These are phyloP conservation scores for Bathynomus jamesi DNA, from an alignment of 1,140 invertebrate species.

Conservation along the genomic window DNA sequence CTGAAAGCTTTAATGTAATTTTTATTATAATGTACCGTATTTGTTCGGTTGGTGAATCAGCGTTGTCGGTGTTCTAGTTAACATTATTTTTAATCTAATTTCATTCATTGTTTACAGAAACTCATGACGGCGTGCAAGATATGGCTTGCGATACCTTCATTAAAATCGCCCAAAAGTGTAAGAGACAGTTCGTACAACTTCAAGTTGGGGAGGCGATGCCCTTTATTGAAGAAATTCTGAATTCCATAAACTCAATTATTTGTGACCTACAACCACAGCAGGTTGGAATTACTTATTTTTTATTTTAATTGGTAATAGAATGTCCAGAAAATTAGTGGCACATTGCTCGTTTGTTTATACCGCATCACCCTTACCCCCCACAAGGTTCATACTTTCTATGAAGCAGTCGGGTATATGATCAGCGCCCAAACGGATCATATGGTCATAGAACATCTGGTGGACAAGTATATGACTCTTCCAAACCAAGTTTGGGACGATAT, in stretches of 20 bases:
- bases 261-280: conserved; percentile 97
- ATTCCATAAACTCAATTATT: conserved; percentile 92
- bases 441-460: conserved; percentile 86
- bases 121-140: conserved; percentile 97
- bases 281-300: conserved; percentile 45
- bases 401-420: conserved; percentile 99
- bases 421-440: conserved; percentile 83
- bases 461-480: conserved; percentile 94
- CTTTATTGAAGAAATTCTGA: conserved; percentile 98
- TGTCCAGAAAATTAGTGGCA: too few relatives aligned
- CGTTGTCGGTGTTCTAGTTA: too few relatives aligned
- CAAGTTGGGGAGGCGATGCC: conserved; percentile 94
- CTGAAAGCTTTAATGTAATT: neutral
- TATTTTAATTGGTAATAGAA: neutral
- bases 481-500: conserved; percentile 99
- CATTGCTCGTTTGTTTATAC: too few relatives aligned
- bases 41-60: too few relatives aligned
- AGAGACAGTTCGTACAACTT: conserved; percentile 92
- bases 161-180: conserved; percentile 99
- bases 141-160: conserved; percentile 99
- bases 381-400: conserved; percentile 99
- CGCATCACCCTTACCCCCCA: conserved; percentile 37
- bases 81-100: conserved; percentile 9
- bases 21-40: neutral
- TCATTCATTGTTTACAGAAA: conserved; percentile 58